These are phyloP conservation scores for Omphaloscelis lunosa DNA, from an alignment of 2,888 invertebrate genomes.

Conservation along the genomic window DNA sequence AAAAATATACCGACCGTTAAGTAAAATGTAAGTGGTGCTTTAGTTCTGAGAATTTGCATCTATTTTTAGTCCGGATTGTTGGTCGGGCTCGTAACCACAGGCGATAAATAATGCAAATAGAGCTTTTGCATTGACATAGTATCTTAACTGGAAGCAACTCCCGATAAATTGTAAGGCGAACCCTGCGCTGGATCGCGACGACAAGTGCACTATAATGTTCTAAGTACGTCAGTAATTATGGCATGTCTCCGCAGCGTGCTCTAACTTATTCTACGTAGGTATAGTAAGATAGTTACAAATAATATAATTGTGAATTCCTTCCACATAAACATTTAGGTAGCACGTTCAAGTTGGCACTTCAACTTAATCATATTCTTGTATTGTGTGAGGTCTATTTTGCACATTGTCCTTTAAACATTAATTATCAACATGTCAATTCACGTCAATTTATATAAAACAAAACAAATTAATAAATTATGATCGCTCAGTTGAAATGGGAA, in stretches of 20 bases:
- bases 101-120: constrained; percentile 82
- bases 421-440: constrained; percentile 49
- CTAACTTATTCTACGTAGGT: constrained; percentile 5
- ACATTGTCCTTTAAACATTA: constrained; percentile 54
- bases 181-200: constrained; percentile 32
- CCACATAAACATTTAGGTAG: constrained; percentile 22
- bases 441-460: constrained; percentile 44
- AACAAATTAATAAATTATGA: constrained; percentile 52
- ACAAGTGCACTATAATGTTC: constrained; percentile 43
- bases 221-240: constrained; percentile 36
- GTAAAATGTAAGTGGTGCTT: constrained; percentile 73
- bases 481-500: constrained; percentile 28
- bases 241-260: constrained; percentile 8
- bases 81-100: constrained; percentile 79
- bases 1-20: constrained; percentile 64
- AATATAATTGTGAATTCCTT: constrained; percentile 18
- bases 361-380: constrained; percentile 33
- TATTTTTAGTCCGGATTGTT: constrained; percentile 85
- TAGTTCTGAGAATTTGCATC: constrained; percentile 76
- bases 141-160: constrained; percentile 67
- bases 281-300: constrained; percentile 9
- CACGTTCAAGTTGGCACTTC: constrained; percentile 30
- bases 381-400: constrained; percentile 51
- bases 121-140: constrained; percentile 74
- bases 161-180: constrained; percentile 50